Evolutionary conservation across 92 coral and sea anemone genomes (phyloP).

Genomic region (Actinernus sp.): DNA sequence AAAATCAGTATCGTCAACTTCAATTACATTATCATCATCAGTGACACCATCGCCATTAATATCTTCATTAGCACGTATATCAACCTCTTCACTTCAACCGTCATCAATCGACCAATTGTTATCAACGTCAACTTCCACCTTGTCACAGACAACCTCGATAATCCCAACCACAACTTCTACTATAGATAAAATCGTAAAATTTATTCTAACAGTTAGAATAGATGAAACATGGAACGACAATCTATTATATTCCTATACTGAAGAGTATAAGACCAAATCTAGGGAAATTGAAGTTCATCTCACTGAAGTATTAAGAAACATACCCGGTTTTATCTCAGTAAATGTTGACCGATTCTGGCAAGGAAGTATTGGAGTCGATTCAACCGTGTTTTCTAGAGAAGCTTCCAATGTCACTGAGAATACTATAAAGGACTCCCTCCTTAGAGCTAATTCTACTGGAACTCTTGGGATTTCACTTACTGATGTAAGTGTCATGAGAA

Average conservation of each 20-base stretch:
- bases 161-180: neutral
- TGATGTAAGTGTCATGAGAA: neutral
- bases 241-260: neutral
- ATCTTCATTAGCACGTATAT: too few species aligned
- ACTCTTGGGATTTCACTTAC: neutral
- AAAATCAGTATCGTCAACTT: neutral
- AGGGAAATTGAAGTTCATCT: neutral
- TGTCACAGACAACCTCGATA: neutral
- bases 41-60: neutral
- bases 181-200: neutral
- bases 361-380: neutral
- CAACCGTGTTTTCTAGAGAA: neutral
- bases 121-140: neutral
- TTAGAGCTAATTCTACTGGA: neutral
- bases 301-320: neutral
- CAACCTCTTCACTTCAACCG: neutral
- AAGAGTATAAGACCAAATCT: neutral
- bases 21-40: neutral
- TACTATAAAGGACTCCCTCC: neutral
- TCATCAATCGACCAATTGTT: neutral
- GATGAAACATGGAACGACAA: neutral
- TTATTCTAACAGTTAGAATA: neutral
- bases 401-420: neutral
- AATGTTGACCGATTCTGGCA: neutral
- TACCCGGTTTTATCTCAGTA: neutral